phyloP scores from a whole-genome alignment of 2,113 vertebrate species.

The Fulmarus glacialis region DNA sequence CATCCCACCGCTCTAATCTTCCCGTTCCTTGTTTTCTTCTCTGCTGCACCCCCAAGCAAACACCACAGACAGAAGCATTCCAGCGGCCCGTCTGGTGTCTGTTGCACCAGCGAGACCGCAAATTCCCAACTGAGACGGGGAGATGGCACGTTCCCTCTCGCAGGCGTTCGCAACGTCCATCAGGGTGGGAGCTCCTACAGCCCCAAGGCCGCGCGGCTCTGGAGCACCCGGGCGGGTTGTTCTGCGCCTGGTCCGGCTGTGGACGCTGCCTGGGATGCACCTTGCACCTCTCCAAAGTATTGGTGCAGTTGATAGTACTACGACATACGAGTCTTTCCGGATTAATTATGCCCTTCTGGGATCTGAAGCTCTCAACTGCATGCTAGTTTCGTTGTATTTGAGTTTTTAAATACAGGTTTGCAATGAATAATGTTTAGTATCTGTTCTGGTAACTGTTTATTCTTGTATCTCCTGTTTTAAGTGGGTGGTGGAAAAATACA shows the following conservation, averaged over 20 bases:
- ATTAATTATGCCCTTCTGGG: background rate
- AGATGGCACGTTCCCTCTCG: rapidly evolving
- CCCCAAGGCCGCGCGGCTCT: background rate
- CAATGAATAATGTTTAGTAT: constrained; percentile 2
- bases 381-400: background rate
- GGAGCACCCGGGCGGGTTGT: rapidly evolving
- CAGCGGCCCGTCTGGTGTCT: background rate
- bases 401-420: constrained; percentile 30
- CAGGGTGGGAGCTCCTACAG: background rate
- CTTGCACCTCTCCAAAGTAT: background rate
- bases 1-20: rapidly evolving
- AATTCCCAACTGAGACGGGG: background rate
- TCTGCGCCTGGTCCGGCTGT: background rate
- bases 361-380: background rate
- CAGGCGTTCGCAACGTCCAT: background rate
- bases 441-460: constrained; percentile 45
- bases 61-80: background rate
- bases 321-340: background rate
- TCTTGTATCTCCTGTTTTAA: constrained; percentile 47
- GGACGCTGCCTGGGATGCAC: background rate
- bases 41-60: background rate
- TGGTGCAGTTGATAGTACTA: background rate
- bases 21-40: background rate
- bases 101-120: background rate
- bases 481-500: background rate